Percentiles rank a stretch among this genome's conserved stretches.
Evolutionary conservation across 2,888 invertebrate species (phyloP).

Genomic region (Megaustenia siamemsis): DNA sequence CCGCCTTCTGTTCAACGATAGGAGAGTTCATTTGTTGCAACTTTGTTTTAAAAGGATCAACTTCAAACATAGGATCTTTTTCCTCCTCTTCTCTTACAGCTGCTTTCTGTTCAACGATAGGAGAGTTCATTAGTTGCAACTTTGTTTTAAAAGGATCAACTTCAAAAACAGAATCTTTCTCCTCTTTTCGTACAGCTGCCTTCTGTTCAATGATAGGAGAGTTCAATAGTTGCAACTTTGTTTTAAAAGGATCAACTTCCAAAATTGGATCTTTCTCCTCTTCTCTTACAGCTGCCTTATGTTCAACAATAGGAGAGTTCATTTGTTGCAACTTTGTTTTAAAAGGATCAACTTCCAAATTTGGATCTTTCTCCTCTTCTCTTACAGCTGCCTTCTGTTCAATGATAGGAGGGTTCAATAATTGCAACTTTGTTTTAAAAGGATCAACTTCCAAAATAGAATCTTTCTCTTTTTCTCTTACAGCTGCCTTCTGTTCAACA

Average conservation of each 20-base stretch:
- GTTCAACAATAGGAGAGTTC: slow-evolving; percentile 43
- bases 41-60: slow-evolving; percentile 40
- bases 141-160: slow-evolving; percentile 41
- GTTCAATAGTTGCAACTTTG: not conserved
- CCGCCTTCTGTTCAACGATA: not conserved
- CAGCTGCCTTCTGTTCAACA: not conserved
- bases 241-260: not conserved
- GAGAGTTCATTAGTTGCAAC: not conserved
- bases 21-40: slow-evolving; percentile 21
- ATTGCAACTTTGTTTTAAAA: not conserved
- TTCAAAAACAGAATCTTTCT: not conserved
- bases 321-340: slow-evolving; percentile 50
- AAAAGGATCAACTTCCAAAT: slow-evolving; percentile 47
- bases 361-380: not conserved
- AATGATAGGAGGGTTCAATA: not conserved
- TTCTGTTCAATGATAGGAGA: not conserved
- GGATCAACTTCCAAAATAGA: not conserved
- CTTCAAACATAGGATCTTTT: not conserved
- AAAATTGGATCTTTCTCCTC: not conserved
- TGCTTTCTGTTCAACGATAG: not conserved
- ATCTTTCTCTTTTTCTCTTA: no score
- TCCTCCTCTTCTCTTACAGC: not conserved
- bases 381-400: not conserved
- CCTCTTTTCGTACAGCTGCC: not conserved
- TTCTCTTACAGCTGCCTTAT: slow-evolving; percentile 15